phyloP scores from a whole-genome alignment of 2,888 invertebrate species.

The Cecidostiba fungosa region DNA sequence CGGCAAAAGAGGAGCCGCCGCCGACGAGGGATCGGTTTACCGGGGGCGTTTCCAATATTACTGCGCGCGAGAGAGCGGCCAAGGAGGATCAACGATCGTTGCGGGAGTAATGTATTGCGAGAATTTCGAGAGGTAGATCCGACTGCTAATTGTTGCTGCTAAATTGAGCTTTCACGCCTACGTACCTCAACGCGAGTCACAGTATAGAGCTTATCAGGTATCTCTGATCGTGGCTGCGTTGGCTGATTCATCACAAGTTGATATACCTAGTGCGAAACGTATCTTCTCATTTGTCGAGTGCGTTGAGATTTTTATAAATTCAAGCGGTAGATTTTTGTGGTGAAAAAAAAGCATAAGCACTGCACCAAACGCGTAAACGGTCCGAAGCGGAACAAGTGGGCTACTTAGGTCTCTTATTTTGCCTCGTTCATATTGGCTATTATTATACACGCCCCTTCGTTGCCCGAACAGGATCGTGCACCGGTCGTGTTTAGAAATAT shows the following conservation, averaged over 20 bases:
- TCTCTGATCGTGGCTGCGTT: no score
- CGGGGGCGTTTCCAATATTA: constrained; percentile 52
- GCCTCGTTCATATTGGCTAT: constrained; percentile 77
- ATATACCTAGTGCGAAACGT: no score
- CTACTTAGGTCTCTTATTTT: constrained; percentile 62
- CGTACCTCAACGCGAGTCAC: background rate
- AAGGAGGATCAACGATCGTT: constrained; percentile 5
- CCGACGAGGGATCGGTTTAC: constrained; percentile 27
- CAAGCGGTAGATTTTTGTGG: no score
- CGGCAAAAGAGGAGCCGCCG: background rate
- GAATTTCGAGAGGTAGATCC: background rate
- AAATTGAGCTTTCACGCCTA: background rate
- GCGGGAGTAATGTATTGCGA: constrained; percentile 3
- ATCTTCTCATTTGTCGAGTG: constrained; percentile 49
- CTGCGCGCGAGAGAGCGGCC: background rate
- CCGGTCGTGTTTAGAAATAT: constrained; percentile 76
- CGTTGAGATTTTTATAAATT: background rate
- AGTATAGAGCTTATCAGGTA: no score
- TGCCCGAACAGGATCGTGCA: constrained; percentile 53
- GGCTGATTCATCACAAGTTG: background rate
- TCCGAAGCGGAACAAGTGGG: constrained; percentile 20
- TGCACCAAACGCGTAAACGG: background rate
- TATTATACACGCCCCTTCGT: constrained; percentile 75
- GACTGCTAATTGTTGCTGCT: background rate
- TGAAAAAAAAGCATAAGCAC: background rate